These are phyloP conservation scores for Phyllostomus hastatus DNA, from an alignment of 2,113 vertebrate species.

Conservation along the genomic window DNA sequence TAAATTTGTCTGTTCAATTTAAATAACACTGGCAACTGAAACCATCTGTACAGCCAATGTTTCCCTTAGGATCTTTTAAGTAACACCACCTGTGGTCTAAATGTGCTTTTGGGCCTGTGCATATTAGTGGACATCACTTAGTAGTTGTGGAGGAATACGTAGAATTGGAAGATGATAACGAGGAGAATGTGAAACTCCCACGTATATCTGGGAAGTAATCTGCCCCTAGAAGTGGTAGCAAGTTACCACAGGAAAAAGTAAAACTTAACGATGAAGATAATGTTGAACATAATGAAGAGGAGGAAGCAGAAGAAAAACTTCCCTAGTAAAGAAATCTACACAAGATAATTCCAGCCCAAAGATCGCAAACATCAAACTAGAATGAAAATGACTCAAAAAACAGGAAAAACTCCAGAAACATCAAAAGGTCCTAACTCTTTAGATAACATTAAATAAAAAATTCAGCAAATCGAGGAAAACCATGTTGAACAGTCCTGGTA, in stretches of 20 bases:
- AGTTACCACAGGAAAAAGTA: not conserved
- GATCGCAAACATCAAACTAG: constrained; percentile 72
- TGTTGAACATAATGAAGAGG: constrained; percentile 44
- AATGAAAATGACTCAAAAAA: constrained; percentile 75
- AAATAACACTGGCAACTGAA: not conserved
- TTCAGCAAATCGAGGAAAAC: constrained; percentile 86
- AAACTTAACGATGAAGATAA: not conserved
- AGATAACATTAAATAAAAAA: constrained; percentile 87
- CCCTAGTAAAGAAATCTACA: constrained; percentile 62
- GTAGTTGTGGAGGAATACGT: not conserved
- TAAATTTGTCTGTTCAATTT: not conserved
- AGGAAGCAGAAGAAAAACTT: constrained; percentile 75
- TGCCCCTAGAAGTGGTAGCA: not conserved
- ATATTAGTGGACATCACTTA: not conserved
- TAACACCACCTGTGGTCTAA: not conserved
- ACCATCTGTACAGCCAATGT: not conserved
- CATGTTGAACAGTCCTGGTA: not conserved
- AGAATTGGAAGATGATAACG: not conserved
- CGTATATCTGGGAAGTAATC: not conserved
- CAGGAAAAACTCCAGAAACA: constrained; percentile 78
- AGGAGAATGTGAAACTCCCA: not conserved
- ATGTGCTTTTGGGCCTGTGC: not conserved
- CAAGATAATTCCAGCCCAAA: not conserved
- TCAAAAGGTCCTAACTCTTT: constrained; percentile 77
- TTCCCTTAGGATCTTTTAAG: not conserved